Base-by-base conservation (phyloP, 2,113 vertebrate genomes). In the Vulpes ferrilata region DNA sequence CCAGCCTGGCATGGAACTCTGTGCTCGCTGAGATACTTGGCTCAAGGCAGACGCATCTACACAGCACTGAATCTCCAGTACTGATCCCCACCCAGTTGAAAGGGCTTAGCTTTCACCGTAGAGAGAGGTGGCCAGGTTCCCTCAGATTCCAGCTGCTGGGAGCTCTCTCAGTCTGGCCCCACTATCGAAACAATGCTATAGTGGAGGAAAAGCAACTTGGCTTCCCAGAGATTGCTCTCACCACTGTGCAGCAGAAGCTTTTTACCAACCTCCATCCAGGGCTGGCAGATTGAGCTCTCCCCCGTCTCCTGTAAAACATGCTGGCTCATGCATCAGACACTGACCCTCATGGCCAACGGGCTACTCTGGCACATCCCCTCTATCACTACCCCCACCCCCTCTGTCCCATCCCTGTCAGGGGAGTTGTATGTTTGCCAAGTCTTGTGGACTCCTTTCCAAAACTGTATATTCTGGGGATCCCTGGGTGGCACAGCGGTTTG, bases 401-500 rank as follows among this genome's bases (percentile, higher is more conserved):
- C 43, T 43, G 6, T 67, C 65, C 27, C 19, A 2, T 17, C 79
- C 55, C 25, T 35, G 73, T 59, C 53, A 88, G 6, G 20, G 71
- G 79, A 86, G n/a, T 67, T 78, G 15, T 85, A 27, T 48, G 20
- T 55, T 79, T 51, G 48, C 62, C 30, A 57, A 62, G 53, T 87
- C 15, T 43, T 91, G 30, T 13, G 90, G 74, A 87, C 38, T 83
- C 67, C 51, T 93, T 97, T n/a, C 27, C 5, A 79, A 83, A 82
- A 62, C 7, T 27, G 16, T 80, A 32, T 74, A 60, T 95, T 60
- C 64, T 8, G 27, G 35, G 35, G 35, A 35, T 35, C 35, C 35
- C 35, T 35, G 35, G 35, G 35, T 35, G 35, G 35, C 35, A 35
- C 35, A 35, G 35, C 35, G 35, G 35, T 35, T 35, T 35, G 35